Conservation (phyloP, 2,797 vertebrate species). For the Glyptemys insculpta region DNA sequence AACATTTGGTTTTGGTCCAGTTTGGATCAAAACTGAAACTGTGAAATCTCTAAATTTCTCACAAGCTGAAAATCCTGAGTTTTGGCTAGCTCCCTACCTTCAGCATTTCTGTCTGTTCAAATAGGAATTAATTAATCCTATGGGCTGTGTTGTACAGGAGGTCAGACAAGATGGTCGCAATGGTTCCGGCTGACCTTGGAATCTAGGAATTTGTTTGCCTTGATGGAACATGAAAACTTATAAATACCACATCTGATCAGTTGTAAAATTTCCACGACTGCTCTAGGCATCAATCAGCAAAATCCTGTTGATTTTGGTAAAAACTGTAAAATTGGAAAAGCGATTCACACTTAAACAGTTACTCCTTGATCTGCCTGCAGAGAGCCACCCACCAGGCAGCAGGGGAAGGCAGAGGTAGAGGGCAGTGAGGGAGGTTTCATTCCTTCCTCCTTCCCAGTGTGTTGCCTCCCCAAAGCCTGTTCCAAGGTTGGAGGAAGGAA, state of each 20-base stretch:
- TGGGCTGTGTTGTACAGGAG: neutral
- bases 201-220: neutral
- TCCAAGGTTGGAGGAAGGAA: neutral
- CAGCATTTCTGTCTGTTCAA: neutral
- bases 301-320: neutral
- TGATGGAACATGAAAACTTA: neutral
- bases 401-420: neutral
- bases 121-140: neutral
- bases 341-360: neutral
- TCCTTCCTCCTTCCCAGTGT: neutral
- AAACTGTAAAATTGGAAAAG: neutral
- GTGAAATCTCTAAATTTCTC: neutral
- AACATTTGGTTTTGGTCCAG: neutral
- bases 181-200: fast-evolving
- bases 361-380: fast-evolving
- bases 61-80: neutral
- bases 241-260: neutral
- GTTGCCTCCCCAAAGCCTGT: neutral
- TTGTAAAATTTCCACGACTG: neutral
- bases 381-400: neutral
- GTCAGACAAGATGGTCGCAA: fast-evolving
- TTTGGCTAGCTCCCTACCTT: neutral
- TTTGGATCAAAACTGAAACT: neutral
- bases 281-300: neutral
- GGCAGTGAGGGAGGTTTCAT: neutral